Conservation (phyloP, 1,140 invertebrate species). For the Neodiprion virginianus region DNA sequence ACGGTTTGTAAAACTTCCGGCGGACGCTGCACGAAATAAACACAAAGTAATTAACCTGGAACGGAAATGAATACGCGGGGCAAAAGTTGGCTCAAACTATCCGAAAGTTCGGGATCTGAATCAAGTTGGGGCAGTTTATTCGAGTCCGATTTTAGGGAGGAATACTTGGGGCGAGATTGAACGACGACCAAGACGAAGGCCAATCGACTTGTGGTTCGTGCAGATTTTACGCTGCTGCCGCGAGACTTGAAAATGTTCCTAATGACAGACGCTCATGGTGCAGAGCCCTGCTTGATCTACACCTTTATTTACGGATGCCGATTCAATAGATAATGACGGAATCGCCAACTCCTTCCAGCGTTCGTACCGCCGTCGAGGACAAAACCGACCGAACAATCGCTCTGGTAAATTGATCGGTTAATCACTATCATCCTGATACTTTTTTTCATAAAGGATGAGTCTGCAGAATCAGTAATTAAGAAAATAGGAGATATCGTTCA, state of each 20-base stretch:
- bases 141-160: background rate
- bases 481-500: background rate
- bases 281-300: background rate
- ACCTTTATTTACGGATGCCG: background rate
- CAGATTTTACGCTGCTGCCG: too few relatives aligned
- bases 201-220: too few relatives aligned
- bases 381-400: conserved; percentile 44
- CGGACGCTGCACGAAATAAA: too few relatives aligned
- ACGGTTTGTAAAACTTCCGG: too few relatives aligned
- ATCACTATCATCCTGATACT: too few relatives aligned
- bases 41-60: too few relatives aligned
- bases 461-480: background rate
- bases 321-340: conserved; percentile 52
- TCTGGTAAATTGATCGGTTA: conserved; percentile 39
- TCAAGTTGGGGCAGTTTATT: background rate
- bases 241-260: background rate
- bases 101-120: too few relatives aligned
- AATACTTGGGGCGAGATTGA: background rate
- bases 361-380: conserved; percentile 43
- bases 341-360: conserved; percentile 47
- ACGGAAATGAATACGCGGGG: too few relatives aligned
- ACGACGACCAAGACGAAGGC: background rate
- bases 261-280: background rate
- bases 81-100: too few relatives aligned
- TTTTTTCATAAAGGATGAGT: background rate